Percentiles rank a stretch among this genome's conserved stretches.
Evolutionary conservation across 37 sponge, comb jelly and placozoan genomes (phyloP).

Genomic region (Sycon ciliatum): DNA sequence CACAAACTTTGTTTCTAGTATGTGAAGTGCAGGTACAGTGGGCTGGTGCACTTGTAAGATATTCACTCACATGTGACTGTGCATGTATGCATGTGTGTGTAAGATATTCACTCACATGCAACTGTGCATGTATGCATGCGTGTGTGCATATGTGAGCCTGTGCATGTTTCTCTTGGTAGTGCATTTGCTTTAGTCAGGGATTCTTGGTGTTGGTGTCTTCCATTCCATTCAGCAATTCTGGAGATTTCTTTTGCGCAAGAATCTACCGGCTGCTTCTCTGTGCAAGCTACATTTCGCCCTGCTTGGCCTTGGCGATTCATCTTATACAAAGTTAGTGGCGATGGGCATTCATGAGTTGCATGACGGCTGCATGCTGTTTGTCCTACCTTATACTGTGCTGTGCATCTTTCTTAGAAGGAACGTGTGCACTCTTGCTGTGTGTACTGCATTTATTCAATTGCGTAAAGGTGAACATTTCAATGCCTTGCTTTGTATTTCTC

Average conservation of each 20-base stretch:
- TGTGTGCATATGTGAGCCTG: not conserved
- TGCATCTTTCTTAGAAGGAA: too few relatives aligned
- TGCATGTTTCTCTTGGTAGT: not conserved
- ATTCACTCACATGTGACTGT: not conserved
- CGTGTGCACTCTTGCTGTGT: too few relatives aligned
- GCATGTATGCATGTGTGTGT: not conserved
- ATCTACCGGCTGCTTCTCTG: constrained; percentile 64
- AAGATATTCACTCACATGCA: not conserved
- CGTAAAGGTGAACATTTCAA: too few relatives aligned
- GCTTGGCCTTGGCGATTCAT: constrained; percentile 95
- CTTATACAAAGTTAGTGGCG: constrained; percentile 67
- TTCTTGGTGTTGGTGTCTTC: not conserved
- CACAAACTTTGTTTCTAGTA: too few relatives aligned
- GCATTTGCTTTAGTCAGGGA: not conserved
- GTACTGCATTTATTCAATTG: too few relatives aligned
- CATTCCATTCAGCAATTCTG: constrained; percentile 44
- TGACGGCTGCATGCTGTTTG: not conserved
- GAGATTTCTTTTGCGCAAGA: constrained; percentile 67
- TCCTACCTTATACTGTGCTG: not conserved
- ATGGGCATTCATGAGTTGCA: not conserved
- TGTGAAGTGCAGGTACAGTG: too few relatives aligned
- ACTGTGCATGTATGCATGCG: not conserved
- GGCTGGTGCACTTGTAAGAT: too few relatives aligned
- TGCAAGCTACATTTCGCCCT: constrained; percentile 44
- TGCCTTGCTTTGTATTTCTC: too few relatives aligned